Base-by-base conservation (phyloP, 1,140 invertebrate genomes). In the Mya arenaria region DNA sequence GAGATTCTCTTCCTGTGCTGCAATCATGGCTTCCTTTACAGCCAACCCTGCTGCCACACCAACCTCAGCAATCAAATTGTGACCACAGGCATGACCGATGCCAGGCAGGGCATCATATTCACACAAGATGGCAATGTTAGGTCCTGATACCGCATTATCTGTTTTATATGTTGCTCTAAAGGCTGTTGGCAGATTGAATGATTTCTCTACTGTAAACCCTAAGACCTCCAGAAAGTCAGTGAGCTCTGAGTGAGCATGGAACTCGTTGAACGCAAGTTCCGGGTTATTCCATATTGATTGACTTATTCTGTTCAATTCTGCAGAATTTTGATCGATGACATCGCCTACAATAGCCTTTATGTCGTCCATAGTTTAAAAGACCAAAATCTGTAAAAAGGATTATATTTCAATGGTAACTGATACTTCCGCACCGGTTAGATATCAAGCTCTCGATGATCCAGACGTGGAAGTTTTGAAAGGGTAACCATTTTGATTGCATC, bases 21-120 rank as follows among this genome's bases (percentile, higher is more conserved):
- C 52, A 41, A 90, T 82, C 63, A 93, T 82, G 0, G 86, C 90
- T 15, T 87, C 86, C 75, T 92, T 90, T 25, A 93, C 83, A 5
- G 89, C 93, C 1, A 93, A 66, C 8, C 86, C 89, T 30, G 90
- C 88, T 2, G 90, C 92, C 13, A 92, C 78, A 0, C 92, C 92
- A n/a, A 90, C 86, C 77, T 92, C 92, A 1, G 92, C 91, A 25
- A 93, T 93, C n/a, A 93, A 84, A 83, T 93, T 93, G 66, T 93
- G 92, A 4, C 92, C 93, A 87, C 93, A 93, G 0, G 92, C 93
- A 87, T 93, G 92, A n/a, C 93, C 93, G 8, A 93, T 91, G 10
- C 87, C 90, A 0, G 93, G 92, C n/a, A 93, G 84, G 1, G 93
- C 92, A 85, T 93, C 93, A 84, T 93, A 93, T 82, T 93, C 92